Evolutionary conservation across 2,888 invertebrate genomes (phyloP), one percentile per base, ranked within the genome.

Genomic region (Caenorhabditis sp.): DNA sequence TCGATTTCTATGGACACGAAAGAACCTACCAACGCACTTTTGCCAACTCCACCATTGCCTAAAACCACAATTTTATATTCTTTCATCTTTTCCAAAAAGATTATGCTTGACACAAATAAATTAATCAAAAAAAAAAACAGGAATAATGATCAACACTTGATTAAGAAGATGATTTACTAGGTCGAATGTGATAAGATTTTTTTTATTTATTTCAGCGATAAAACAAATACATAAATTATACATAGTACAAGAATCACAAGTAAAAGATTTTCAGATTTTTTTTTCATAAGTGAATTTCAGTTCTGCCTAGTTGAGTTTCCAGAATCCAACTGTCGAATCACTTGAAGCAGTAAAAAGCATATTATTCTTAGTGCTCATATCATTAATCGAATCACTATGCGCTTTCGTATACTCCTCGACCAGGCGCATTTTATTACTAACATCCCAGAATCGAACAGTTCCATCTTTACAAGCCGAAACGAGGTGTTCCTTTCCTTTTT

Each of bases 61-160:
- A 97, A 91, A 87, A 99, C 97, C 85, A 97, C 97, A 90, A 97
- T 95, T 92, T 97, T 99, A 91, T 97, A 99, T 92, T 99, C 97
- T 90, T 97, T 93, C 97, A 99, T 99, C n/a, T 26, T 14, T 3
- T 20, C 50, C 27, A n/a, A 50, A 49, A 43, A 43, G 43, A 43
- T 43, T 43, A 43, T 5, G 43, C 43, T 43, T 43, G 17, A 43
- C 12, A 43, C 8, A 7, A 43, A 17, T 14, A 43, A 43, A 43
- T 43, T 10, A 43, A 43, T 43, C 14, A 43, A 31, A 7, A 4
- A 31, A 31, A 31, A 31, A 31, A 31, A 43, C 43, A 43, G 43
- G 43, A 43, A 43, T 10, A 10, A 43, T 31, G 10, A 31, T 31
- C 31, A 31, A 31, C 31, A 31, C 31, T 17, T 43, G 43, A 43